Percentiles rank a stretch among this genome's conserved stretches.
phyloP scores from a whole-genome alignment of 1,140 invertebrate species.

The Harlomillsia oculata region DNA sequence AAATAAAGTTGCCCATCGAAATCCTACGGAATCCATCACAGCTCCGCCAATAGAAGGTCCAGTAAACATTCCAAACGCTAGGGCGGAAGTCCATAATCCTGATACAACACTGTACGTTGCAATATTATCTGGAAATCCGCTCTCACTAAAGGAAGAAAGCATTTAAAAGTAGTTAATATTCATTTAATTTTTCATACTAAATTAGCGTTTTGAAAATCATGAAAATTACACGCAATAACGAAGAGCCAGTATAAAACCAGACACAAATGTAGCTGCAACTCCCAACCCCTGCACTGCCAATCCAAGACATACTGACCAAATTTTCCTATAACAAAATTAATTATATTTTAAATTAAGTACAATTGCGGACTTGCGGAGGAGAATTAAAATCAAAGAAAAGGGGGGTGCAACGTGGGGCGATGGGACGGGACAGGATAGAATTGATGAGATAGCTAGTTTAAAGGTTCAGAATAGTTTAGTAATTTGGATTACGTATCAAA shows the following conservation, averaged over 20 bases:
- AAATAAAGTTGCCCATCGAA: slow-evolving; percentile 58
- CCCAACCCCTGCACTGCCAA: slow-evolving; percentile 67
- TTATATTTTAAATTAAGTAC: background rate
- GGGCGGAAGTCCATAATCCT: slow-evolving; percentile 72
- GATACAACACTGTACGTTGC: slow-evolving; percentile 74
- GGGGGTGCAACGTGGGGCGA: too few relatives aligned
- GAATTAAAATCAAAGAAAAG: background rate
- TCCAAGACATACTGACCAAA: slow-evolving; percentile 56
- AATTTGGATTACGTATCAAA: slow-evolving; percentile 15
- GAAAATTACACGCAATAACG: slow-evolving; percentile 56
- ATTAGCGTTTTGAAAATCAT: background rate
- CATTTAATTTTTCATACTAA: background rate
- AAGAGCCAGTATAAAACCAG: slow-evolving; percentile 67
- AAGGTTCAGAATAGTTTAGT: background rate
- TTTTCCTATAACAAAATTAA: slow-evolving; percentile 44
- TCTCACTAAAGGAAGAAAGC: slow-evolving; percentile 44
- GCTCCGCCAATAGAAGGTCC: slow-evolving; percentile 44
- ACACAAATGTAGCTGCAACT: slow-evolving; percentile 64
- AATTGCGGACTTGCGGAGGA: background rate
- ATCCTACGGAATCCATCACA: slow-evolving; percentile 62
- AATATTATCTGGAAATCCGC: slow-evolving; percentile 66
- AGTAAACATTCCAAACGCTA: slow-evolving; percentile 60
- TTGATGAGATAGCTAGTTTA: too few relatives aligned
- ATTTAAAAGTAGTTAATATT: background rate
- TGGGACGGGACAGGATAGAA: too few relatives aligned